Percentiles rank a stretch among this genome's conserved stretches.
These are phyloP conservation scores for Ceyx melanurus DNA, from an alignment of 2,113 vertebrate genomes.

Conservation along the genomic window DNA sequence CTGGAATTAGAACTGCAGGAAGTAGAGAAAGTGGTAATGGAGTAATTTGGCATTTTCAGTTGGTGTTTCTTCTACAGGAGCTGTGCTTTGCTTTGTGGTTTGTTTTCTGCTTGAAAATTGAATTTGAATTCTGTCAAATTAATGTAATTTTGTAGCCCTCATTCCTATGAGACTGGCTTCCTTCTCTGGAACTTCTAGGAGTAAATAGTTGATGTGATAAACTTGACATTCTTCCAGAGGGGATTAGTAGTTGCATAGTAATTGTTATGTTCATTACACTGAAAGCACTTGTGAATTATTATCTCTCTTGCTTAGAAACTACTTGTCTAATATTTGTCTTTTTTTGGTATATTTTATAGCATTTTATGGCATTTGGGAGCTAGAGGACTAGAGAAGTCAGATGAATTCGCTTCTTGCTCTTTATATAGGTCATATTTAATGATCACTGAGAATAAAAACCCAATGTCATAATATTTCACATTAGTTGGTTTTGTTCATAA, in stretches of 20 bases:
- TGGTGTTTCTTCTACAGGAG: background rate
- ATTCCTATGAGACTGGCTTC: background rate
- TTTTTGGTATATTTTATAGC: background rate
- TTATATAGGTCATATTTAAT: background rate
- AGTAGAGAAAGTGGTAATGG: background rate
- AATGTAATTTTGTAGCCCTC: background rate
- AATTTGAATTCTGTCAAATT: background rate
- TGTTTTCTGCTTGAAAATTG: background rate
- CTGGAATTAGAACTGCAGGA: background rate
- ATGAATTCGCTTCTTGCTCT: background rate
- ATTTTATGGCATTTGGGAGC: background rate
- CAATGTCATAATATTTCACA: background rate
- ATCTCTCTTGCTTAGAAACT: background rate
- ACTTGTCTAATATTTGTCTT: background rate
- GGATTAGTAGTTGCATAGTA: background rate
- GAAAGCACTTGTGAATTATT: background rate
- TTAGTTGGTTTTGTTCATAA: background rate
- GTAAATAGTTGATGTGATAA: background rate
- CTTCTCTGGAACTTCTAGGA: background rate
- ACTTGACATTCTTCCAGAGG: background rate
- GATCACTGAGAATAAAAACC: background rate
- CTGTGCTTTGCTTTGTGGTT: background rate
- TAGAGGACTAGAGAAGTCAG: background rate
- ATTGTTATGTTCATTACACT: background rate
- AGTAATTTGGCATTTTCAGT: background rate